Conservation (phyloP, 2,113 vertebrate genomes). For the Nymphicus hollandicus region DNA sequence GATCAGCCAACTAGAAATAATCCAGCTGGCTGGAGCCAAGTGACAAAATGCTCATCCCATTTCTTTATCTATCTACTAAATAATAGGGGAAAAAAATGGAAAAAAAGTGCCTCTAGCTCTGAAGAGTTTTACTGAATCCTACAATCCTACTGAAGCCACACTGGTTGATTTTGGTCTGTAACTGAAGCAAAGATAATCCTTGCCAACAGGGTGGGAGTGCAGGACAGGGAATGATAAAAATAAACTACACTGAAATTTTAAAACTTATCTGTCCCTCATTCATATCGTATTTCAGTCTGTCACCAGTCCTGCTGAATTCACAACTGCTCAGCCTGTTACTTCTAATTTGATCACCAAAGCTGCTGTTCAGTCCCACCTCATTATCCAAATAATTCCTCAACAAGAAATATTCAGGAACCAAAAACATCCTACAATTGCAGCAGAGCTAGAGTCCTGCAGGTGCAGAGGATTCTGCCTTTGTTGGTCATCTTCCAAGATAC, state of each 20-base stretch:
- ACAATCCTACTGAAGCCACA: not conserved
- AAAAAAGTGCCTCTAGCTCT: not conserved
- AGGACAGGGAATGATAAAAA: not conserved
- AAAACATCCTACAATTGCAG: fast-evolving
- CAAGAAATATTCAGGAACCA: not conserved
- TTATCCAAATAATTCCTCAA: not conserved
- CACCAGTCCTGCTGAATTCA: not conserved
- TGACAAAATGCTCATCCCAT: not conserved
- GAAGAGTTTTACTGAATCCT: not conserved
- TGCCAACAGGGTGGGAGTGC: not conserved
- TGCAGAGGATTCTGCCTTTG: fast-evolving
- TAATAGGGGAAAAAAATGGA: fast-evolving
- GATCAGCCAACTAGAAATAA: constrained; percentile 47
- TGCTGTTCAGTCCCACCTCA: not conserved
- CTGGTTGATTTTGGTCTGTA: not conserved
- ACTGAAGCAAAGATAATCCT: not conserved
- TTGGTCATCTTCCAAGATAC: not conserved
- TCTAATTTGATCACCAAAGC: not conserved
- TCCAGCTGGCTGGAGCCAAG: constrained; percentile 2
- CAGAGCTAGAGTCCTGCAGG: fast-evolving
- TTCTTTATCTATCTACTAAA: not conserved
- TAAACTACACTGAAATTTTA: not conserved
- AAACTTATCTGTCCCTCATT: not conserved
- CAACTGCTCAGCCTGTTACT: not conserved
- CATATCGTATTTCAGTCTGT: not conserved